Percentiles rank a stretch among this genome's conserved stretches.
These are phyloP conservation scores for Tragelaphus scriptus DNA, from an alignment of 2,113 vertebrate species.

Conservation along the genomic window DNA sequence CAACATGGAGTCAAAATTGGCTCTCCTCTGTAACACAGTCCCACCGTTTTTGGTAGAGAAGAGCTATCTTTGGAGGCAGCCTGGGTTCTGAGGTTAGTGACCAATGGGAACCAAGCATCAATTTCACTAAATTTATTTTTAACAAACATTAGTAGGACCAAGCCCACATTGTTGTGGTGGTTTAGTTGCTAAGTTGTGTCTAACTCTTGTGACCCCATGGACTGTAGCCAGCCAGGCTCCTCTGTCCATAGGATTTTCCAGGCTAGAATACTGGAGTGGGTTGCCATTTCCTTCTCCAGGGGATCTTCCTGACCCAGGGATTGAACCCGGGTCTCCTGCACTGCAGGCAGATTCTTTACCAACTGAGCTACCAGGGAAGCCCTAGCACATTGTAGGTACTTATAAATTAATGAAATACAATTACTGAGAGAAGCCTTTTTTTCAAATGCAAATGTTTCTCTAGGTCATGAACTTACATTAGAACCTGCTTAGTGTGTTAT, in stretches of 20 bases:
- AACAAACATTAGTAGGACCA: slow-evolving; percentile 33
- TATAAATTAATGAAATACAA: slow-evolving; percentile 2
- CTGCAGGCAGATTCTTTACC: not conserved
- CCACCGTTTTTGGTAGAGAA: not conserved
- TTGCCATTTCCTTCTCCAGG: not conserved
- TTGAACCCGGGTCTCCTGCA: not conserved
- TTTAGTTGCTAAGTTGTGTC: not conserved
- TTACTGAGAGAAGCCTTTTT: not conserved
- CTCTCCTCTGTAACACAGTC: not conserved
- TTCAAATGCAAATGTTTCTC: slow-evolving; percentile 45
- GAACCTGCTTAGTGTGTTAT: not conserved
- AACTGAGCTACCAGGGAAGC: not conserved
- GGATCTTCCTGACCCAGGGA: not conserved
- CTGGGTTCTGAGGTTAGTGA: not conserved
- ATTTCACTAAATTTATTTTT: slow-evolving; percentile 42
- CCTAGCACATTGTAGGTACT: slow-evolving; percentile 15
- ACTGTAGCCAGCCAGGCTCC: not conserved
- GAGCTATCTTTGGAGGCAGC: not conserved
- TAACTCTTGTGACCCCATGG: not conserved
- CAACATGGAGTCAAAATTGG: not conserved
- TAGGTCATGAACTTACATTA: not conserved
- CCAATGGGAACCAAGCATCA: slow-evolving; percentile 32
- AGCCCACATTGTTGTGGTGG: not conserved
- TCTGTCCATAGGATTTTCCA: not conserved
- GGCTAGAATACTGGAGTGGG: not conserved